phyloP scores from a whole-genome alignment of 1,140 invertebrate genomes.

The Liolophura sinensis region DNA sequence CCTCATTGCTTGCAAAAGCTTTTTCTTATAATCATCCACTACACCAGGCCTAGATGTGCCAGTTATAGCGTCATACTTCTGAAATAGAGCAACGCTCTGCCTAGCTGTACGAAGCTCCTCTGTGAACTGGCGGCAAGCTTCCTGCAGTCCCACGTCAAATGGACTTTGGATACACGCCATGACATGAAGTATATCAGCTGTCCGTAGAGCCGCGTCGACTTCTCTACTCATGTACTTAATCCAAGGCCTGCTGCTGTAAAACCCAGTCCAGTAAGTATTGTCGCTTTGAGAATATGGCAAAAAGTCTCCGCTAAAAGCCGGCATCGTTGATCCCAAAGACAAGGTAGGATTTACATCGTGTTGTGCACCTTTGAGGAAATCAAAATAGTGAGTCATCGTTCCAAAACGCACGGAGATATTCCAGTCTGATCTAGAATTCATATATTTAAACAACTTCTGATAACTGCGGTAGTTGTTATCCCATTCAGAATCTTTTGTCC shows the following conservation, averaged over 20 bases:
- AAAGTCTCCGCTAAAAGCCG: constrained; percentile 85
- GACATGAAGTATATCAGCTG: constrained; percentile 9
- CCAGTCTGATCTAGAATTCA: constrained; percentile 74
- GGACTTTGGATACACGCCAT: background rate
- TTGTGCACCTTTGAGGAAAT: constrained; percentile 64
- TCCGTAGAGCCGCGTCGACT: constrained; percentile 7
- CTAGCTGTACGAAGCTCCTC: no score
- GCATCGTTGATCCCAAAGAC: constrained; percentile 31
- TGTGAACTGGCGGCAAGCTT: no score
- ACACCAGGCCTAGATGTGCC: no score
- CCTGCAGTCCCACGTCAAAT: background rate
- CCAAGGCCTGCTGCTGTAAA: constrained; percentile 87
- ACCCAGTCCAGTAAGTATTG: constrained; percentile 95
- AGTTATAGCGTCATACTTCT: no score
- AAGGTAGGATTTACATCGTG: background rate
- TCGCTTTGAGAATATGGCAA: constrained; percentile 85
- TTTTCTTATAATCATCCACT: no score
- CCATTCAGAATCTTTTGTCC: constrained; percentile 84
- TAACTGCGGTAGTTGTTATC: constrained; percentile 90
- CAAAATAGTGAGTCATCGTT: constrained; percentile 87
- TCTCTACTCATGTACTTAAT: constrained; percentile 67
- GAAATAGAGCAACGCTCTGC: no score
- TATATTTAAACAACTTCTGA: constrained; percentile 85
- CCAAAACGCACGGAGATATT: constrained; percentile 86
- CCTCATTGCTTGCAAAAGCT: no score